These are phyloP conservation scores for Drosophila repleta DNA, from an alignment of 1,140 invertebrate species.

Conservation along the genomic window DNA sequence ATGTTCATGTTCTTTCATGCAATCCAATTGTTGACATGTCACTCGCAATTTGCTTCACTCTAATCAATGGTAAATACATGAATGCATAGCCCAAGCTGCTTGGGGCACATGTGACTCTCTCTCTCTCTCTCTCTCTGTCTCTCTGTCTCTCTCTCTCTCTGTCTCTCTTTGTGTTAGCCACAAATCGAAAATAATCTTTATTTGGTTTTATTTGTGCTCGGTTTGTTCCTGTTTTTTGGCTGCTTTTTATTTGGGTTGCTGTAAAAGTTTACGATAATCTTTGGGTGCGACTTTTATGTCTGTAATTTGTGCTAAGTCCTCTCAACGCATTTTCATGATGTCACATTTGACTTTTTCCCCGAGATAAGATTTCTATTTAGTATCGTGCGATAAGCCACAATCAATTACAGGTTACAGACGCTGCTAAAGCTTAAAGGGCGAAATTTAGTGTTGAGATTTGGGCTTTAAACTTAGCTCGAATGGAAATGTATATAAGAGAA, in stretches of 20 bases:
- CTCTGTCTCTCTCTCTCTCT: neutral
- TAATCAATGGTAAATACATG: slow-evolving; percentile 76
- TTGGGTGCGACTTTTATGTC: slow-evolving; percentile 39
- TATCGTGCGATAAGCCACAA: slow-evolving; percentile 20
- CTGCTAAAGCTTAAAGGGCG: neutral
- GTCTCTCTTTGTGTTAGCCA: neutral
- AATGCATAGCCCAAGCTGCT: slow-evolving; percentile 18
- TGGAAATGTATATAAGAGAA: too few relatives aligned
- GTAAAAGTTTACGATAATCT: slow-evolving; percentile 40
- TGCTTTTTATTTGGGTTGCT: slow-evolving; percentile 25
- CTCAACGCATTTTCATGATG: slow-evolving; percentile 37
- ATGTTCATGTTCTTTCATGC: slow-evolving; percentile 75
- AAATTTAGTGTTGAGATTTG: neutral
- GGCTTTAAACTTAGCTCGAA: neutral
- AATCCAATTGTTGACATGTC: slow-evolving; percentile 81
- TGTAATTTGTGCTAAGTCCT: slow-evolving; percentile 33
- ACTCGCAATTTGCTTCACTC: slow-evolving; percentile 81
- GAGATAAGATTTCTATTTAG: slow-evolving; percentile 43
- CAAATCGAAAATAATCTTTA: slow-evolving; percentile 46
- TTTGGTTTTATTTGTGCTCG: slow-evolving; percentile 38
- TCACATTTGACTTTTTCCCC: slow-evolving; percentile 31
- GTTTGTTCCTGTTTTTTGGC: too few relatives aligned
- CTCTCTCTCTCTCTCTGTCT: neutral
- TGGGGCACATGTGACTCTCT: neutral
- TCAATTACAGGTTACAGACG: slow-evolving; percentile 26